Percentiles rank a stretch among this genome's conserved stretches.
Evolutionary conservation across 2,113 vertebrate species (phyloP).

Genomic region (Ploceus nigricollis): DNA sequence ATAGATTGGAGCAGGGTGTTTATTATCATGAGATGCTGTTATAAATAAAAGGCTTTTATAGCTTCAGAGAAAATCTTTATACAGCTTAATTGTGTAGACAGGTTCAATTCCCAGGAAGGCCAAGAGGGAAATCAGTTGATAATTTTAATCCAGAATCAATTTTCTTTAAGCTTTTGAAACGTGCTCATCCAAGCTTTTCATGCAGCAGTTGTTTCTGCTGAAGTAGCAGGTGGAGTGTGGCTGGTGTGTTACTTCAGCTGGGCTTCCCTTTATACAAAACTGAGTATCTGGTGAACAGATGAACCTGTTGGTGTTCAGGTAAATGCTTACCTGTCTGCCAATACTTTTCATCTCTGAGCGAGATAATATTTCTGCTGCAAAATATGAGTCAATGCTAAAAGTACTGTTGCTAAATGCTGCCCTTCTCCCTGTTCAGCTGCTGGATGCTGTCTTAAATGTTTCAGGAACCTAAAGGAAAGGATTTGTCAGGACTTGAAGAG

Average conservation of each 20-base stretch:
- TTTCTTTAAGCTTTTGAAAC: slow-evolving; percentile 18
- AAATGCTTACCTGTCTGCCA: not conserved
- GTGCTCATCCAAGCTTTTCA: not conserved
- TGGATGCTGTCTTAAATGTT: not conserved
- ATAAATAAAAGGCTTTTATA: slow-evolving; percentile 34
- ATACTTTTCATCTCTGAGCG: not conserved
- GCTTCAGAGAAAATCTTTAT: slow-evolving; percentile 38
- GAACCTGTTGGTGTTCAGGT: not conserved
- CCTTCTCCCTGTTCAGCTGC: not conserved
- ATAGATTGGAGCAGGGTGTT: slow-evolving; percentile 9
- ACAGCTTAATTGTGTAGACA: slow-evolving; percentile 34
- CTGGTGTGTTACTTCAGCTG: not conserved
- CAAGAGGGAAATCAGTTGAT: slow-evolving; percentile 41
- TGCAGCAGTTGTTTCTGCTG: not conserved
- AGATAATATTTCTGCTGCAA: not conserved
- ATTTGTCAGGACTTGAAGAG: not conserved
- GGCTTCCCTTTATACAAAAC: not conserved
- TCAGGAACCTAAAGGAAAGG: not conserved
- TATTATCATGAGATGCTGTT: not conserved
- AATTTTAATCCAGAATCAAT: slow-evolving; percentile 43
- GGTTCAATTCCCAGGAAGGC: slow-evolving; percentile 32
- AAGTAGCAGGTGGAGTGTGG: not conserved
- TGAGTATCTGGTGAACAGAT: not conserved
- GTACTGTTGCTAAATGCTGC: not conserved
- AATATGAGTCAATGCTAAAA: not conserved